Conservation (phyloP, 2,113 vertebrate genomes). For the Platycercus adscitus region DNA sequence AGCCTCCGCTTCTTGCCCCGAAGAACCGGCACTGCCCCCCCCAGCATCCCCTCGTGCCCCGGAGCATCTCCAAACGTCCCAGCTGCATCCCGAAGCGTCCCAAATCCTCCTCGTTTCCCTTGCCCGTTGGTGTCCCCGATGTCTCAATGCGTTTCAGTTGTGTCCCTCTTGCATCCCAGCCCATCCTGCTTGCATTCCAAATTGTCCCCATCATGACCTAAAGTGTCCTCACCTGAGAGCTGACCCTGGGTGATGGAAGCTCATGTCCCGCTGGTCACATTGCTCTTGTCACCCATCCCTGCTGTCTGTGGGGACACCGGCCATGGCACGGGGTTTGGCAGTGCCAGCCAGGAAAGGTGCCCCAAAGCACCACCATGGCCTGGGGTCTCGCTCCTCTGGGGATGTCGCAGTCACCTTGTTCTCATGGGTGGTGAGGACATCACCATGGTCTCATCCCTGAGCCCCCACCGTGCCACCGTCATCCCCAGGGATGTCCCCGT, state of each 20-base stretch:
- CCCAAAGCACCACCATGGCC: rapidly evolving
- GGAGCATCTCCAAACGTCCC: background rate
- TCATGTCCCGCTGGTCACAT: rapidly evolving
- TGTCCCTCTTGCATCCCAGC: rapidly evolving
- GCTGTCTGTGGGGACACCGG: background rate
- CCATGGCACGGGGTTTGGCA: background rate
- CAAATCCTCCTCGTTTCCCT: background rate
- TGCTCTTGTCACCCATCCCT: rapidly evolving
- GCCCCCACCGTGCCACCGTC: background rate
- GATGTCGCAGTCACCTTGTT: background rate
- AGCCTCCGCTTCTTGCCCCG: background rate
- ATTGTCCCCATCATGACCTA: background rate
- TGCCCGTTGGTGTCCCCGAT: background rate
- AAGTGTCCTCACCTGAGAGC: background rate
- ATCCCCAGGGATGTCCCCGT: background rate
- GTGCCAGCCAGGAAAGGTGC: background rate
- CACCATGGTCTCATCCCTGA: background rate
- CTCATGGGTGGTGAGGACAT: background rate
- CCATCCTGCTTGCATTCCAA: background rate
- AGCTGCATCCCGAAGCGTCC: rapidly evolving
- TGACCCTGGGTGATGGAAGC: background rate
- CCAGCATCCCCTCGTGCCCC: background rate
- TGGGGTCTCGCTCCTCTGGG: background rate
- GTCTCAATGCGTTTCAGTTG: background rate
- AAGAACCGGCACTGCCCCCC: background rate